Evolutionary conservation across 2,888 invertebrate species (phyloP), one percentile per base, ranked within the genome.

Genomic region (Catocala nupta): DNA sequence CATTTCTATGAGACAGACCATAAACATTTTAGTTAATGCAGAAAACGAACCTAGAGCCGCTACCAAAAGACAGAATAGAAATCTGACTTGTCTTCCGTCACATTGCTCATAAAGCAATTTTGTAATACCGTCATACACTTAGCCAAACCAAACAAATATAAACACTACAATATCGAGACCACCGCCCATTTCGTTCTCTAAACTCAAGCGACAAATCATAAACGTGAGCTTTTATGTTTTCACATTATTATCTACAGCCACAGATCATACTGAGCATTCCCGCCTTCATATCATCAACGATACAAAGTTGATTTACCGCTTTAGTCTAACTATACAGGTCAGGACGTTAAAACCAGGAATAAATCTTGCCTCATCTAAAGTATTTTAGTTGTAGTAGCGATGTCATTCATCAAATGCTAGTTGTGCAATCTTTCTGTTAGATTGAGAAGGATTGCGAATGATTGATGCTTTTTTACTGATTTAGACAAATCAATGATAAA

Each of bases 231-330:
- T 59, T 64, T 60, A 64, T 54, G 55, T 36, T 55, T 59, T 64
- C 56, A 60, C 9, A 50, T 53, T 64, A 64, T 45, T 56, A 64
- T 64, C 56, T 56, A n/a, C 2, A n/a, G 34, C 52, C 49, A 60
- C 50, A 60, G 55, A 64, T 64, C 59, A 62, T 59, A 63, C 61
- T 51, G 11, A 6, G 33, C 51, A 56, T 57, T 59, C 51, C 47
- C 51, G 53, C 56, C 45, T 56, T 5, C 5, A 16, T 54, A 59
- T 59, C 65, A 56, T 58, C 54, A 52, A 52, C 55, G 59, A 68
- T 50, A 66, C 62, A 63, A 50, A 59, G 51, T 65, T 73, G 68
- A 75, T 75, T 75, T 73, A 75, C 57, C 60, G 63, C 50, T 0
- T 43, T 62, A 70, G 50, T 59, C 6, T 39, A 39, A 68, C 63